Base-by-base conservation (phyloP, 2,888 invertebrate genomes). In the Chydorus sphaericus region DNA sequence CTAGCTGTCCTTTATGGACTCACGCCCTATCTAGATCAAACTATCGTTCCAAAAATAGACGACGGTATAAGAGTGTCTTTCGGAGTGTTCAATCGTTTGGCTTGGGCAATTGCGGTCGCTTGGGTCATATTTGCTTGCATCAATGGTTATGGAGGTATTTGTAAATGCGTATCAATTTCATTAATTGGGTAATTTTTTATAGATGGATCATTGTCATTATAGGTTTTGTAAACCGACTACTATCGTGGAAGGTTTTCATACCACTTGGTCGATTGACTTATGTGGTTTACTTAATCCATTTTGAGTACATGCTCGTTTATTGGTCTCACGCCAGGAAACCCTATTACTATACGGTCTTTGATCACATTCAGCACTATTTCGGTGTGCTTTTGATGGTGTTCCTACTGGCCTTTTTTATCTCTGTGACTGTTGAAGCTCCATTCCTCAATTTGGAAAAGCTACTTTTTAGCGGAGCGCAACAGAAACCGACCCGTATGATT, bases 241-340 rank as follows among this genome's bases (percentile, higher is more conserved):
- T 97, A 39, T 86, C 88, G 0, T 85, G 87, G 73, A 79, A 82
- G 56, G 81, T 86, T 0, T 78, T 92, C 63, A 78, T 90, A 64
- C 94, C 96, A 0, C 75, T 97, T 53, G 90, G 91, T 65, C 77
- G 93, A 55, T 78, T 96, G 60, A 91, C 94, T 2, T 97, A 92
- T 73, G 89, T 92, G 70, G 88, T 93, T 31, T 97, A 96, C 73
- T 79, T 97, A 60, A 33, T 55, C 20, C 55, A 55, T n/a, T 48
- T 55, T 3, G 49, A 29, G 31, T 48, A 33, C n/a, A 23, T 55
- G 31, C 26, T 37, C 20, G 31, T 49, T 16, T 55, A 23, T 55
- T 26, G 31, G 33, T 33, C 20, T 16, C 30, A 49, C 28, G 31
- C 28, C 18, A 20, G 55, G 7, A 49, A 31, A 16, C 55, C 36